Evolutionary conservation across 2,888 invertebrate genomes (phyloP), one percentile per base, ranked within the genome.

Genomic region (Neoscelio sp.): DNA sequence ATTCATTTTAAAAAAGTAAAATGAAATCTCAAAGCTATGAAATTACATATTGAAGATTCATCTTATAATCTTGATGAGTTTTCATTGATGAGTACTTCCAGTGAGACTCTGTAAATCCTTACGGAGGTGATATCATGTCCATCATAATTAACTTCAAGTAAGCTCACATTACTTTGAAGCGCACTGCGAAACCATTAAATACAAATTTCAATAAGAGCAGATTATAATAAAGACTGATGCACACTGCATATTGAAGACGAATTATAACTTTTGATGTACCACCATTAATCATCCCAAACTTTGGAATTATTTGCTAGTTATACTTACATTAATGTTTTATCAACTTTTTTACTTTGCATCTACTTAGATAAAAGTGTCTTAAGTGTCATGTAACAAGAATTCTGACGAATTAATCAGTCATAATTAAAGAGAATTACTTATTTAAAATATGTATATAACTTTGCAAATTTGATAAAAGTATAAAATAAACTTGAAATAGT

Each of bases 41-140:
- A 50, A 17, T 30, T 46, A 15, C 30, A 10, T 28, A 52, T 52
- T 35, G 13, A 62, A 48, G 62, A 62, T 48, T 62, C 35, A 23
- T 26, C 30, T 62, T 12, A 62, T 62, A 62, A 65, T 65, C 38
- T 65, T 52, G 52, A 52, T 42, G 17, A 52, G 30, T 40, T 44
- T 20, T 23, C 20, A 17, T 7, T 62, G 62, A 62, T 20, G 52
- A 65, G 28, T n/a, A 38, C 30, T 28, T 30, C 26, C 30, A 20
- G 18, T 30, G 42, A 26, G 30, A 33, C 42, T 42, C 50, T 17
- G 52, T 8, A 52, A 56, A 52, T 67, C 67, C 50, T 67, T 44
- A 44, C 26, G 44, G 35, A 56, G 56, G 58, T 68, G 56, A 68
- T 68, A 68, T 68, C 68, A 38, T 68, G 68, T 68, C 68, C 56